phyloP scores from a whole-genome alignment of 1,140 invertebrate genomes.

The Rhynchophorus ferrugineus region DNA sequence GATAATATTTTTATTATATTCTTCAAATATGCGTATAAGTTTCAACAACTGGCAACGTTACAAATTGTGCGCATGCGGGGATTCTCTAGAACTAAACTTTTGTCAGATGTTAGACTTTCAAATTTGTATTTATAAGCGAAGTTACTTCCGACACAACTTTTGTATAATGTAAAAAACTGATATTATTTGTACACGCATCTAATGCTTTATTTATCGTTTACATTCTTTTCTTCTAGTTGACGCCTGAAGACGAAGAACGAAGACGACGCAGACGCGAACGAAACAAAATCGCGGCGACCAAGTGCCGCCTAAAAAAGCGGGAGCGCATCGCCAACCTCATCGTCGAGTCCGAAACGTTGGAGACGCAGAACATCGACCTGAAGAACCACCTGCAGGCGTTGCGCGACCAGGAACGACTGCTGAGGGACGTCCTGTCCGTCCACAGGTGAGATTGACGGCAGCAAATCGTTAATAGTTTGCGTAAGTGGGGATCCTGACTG shows the following conservation, averaged over 20 bases:
- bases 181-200: no score
- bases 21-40: no score
- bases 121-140: no score
- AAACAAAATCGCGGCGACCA: conserved; percentile 93
- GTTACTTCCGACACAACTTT: no score
- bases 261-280: conserved; percentile 74
- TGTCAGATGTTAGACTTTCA: no score
- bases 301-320: conserved; percentile 89
- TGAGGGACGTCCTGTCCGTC: conserved; percentile 66
- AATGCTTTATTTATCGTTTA: no score
- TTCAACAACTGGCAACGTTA: no score
- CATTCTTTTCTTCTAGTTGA: conserved; percentile 38
- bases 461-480: not conserved
- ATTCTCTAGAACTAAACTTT: no score
- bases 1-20: no score
- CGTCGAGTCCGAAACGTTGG: conserved; percentile 76
- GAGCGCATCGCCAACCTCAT: conserved; percentile 81
- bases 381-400: conserved; percentile 71
- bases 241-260: conserved; percentile 85
- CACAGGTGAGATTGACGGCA: conserved; percentile 41
- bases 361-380: conserved; percentile 78
- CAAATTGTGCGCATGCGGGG: no score
- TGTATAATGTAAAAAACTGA: no score
- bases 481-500: not conserved
- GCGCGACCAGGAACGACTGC: conserved; percentile 60